Evolutionary conservation across 1,140 invertebrate genomes (phyloP).

Genomic region (Drosophila tristis): DNA sequence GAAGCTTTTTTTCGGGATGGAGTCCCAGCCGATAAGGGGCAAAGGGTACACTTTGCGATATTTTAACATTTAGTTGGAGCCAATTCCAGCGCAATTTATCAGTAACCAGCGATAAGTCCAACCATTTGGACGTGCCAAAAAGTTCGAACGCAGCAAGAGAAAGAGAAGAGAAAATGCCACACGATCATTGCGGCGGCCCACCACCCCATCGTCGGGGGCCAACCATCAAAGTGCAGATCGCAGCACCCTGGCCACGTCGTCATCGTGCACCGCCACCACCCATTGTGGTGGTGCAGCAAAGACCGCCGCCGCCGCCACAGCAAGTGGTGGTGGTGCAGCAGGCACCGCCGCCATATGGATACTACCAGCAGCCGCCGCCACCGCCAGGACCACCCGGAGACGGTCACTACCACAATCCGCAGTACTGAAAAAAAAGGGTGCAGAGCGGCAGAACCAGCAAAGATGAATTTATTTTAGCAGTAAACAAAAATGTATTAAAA

Average conservation of each 20-base stretch:
- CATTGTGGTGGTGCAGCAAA: slow-evolving; percentile 66
- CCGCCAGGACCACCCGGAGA: slow-evolving; percentile 30
- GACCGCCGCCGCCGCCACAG: slow-evolving; percentile 54
- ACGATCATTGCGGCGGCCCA: slow-evolving; percentile 59
- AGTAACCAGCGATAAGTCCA: slow-evolving; percentile 33
- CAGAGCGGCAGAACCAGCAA: too few relatives aligned
- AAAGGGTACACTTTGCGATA: neutral
- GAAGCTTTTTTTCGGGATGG: slow-evolving; percentile 39
- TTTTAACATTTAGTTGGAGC: slow-evolving; percentile 14
- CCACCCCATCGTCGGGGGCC: slow-evolving; percentile 63
- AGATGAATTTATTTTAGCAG: slow-evolving; percentile 27
- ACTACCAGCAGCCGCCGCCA: slow-evolving; percentile 53
- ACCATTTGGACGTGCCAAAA: slow-evolving; percentile 25
- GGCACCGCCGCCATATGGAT: slow-evolving; percentile 41
- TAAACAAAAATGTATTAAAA: neutral
- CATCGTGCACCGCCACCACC: slow-evolving; percentile 42
- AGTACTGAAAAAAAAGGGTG: neutral
- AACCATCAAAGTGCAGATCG: slow-evolving; percentile 70
- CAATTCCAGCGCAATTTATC: slow-evolving; percentile 5
- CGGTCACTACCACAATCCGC: slow-evolving; percentile 69
- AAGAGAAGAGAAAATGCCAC: slow-evolving; percentile 42
- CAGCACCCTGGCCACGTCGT: slow-evolving; percentile 68
- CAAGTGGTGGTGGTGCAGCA: slow-evolving; percentile 65
- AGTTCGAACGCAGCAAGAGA: neutral
- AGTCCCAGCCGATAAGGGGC: neutral